Conservation (phyloP, 2,113 vertebrate genomes). For the Hyperoodon ampullatus region DNA sequence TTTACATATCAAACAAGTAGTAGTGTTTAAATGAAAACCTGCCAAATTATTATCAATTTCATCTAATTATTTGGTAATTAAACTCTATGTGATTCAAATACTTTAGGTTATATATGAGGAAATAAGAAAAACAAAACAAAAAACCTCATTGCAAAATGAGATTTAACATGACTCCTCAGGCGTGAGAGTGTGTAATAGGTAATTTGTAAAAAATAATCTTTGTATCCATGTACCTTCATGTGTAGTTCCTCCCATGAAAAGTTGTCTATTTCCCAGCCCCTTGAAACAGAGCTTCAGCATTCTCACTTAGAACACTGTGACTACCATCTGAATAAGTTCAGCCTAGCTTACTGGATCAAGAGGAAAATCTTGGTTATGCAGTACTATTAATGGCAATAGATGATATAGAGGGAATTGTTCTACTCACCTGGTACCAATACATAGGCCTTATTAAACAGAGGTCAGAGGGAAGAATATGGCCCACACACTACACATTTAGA, state of each 20-base stretch:
- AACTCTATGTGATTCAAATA: background rate
- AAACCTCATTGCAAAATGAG: background rate
- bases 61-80: background rate
- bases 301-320: background rate
- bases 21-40: background rate
- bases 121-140: background rate
- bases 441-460: background rate
- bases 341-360: background rate
- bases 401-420: background rate
- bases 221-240: background rate
- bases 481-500: background rate
- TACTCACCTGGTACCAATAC: background rate
- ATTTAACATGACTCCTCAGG: background rate
- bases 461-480: background rate
- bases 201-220: background rate
- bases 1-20: background rate
- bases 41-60: background rate
- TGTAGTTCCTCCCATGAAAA: background rate
- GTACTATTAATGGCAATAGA: background rate
- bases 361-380: background rate
- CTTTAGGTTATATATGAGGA: background rate
- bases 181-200: background rate
- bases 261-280: background rate
- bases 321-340: background rate
- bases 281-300: background rate